phyloP scores from a whole-genome alignment of 2,113 vertebrate genomes.

The Choloepus hoffmanni region DNA sequence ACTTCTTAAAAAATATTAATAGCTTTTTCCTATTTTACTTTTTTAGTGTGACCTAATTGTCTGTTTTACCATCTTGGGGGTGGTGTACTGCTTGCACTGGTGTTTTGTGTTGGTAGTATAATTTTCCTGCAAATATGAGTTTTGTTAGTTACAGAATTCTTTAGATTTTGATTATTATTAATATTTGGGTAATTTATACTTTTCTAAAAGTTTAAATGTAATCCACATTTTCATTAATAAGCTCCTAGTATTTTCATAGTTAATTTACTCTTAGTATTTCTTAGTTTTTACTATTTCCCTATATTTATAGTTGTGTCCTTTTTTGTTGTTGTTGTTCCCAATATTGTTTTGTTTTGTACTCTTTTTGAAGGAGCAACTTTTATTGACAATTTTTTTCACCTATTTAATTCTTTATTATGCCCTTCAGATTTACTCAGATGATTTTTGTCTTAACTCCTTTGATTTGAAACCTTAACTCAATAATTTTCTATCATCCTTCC shows the following conservation, averaged over 20 bases:
- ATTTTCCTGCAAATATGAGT: neutral
- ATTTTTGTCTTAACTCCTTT: constrained; percentile 1
- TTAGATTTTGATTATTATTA: neutral
- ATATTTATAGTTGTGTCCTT: neutral
- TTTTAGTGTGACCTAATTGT: too few species aligned
- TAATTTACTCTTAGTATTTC: neutral
- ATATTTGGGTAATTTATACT: neutral
- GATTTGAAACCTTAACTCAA: neutral
- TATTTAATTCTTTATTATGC: neutral
- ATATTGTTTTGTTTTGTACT: neutral
- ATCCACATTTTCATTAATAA: neutral
- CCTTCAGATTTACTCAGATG: neutral
- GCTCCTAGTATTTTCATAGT: neutral
- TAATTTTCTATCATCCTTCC: neutral
- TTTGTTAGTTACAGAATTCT: neutral
- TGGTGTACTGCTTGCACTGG: too few species aligned
- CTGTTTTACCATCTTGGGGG: too few species aligned
- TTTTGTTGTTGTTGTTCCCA: neutral
- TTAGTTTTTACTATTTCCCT: neutral
- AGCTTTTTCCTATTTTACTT: too few species aligned
- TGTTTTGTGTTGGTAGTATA: neutral
- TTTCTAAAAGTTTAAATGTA: neutral
- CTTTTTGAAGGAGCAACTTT: neutral
- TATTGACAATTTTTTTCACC: neutral
- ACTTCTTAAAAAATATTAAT: too few species aligned